Evolutionary conservation across 2,888 invertebrate species (phyloP), one percentile per base, ranked within the genome.

Genomic region (Rotaria magnacalcarata): DNA sequence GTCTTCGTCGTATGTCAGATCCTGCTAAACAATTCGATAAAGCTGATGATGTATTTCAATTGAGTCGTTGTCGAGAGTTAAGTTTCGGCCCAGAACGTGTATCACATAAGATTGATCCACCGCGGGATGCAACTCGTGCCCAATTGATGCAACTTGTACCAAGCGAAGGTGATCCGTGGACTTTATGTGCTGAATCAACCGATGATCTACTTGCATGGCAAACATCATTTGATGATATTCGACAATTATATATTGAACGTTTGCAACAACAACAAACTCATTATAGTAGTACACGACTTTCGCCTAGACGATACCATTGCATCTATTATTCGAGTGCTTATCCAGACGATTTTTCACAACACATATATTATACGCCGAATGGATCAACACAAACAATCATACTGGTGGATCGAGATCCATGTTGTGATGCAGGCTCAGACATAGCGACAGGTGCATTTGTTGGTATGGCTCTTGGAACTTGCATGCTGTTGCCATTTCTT

Each of bases 181-280:
- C 67, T 16, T 34, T 67, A 41, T 67, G 67, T 67, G 34, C 67
- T 10, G 67, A 67, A 67, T 67, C 67, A 34, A 67, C 67, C 3
- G 67, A 67, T 67, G 67, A 67, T 34, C 34, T 67, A 67, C 27
- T 67, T 27, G 67, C 67, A 27, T 67, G 67, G 67, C 34, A 67
- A 67, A 67, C 67, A 67, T 67, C 67, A 34, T 67, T 67, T 41
- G 34, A 67, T 19, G 67, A 27, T 41, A 34, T 67, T 41, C 67
- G 67, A 19, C 67, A 67, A 67, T 67, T 67, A 34, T 19, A 67
- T 34, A 67, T 67, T 67, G 67, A 67, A 19, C 67, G 67, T 34
- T 4, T 67, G 27, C 67, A 67, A 67, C 67, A 67, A 67, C 67
- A 67, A 67, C 34, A 67, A 5, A 34, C 67, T 34, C 67, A 19